phyloP scores from a whole-genome alignment of 2,888 invertebrate species.

The Napeogenes sylphis region DNA sequence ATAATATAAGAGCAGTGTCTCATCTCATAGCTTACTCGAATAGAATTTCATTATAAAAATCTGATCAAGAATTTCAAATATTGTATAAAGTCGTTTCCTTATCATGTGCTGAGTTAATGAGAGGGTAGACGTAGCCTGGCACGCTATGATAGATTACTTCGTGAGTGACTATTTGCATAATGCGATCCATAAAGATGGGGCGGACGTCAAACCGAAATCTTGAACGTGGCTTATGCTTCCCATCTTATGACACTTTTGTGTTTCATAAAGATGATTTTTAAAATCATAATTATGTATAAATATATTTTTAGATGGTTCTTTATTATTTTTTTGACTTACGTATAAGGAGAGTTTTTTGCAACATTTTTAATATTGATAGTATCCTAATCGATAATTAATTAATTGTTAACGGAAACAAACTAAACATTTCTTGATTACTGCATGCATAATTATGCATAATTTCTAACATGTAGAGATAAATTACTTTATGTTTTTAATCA shows the following conservation, averaged over 20 bases:
- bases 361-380: too few relatives aligned
- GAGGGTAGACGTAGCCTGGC: conserved; percentile 19
- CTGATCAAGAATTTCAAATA: conserved; percentile 17
- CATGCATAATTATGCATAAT: too few relatives aligned
- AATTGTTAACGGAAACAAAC: too few relatives aligned
- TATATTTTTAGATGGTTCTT: background rate
- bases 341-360: too few relatives aligned
- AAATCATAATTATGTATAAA: background rate
- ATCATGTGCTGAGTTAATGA: conserved; percentile 27
- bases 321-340: too few relatives aligned
- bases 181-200: conserved; percentile 29
- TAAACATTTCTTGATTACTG: too few relatives aligned
- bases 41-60: background rate
- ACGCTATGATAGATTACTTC: conserved; percentile 31
- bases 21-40: background rate
- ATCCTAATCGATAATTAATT: too few relatives aligned
- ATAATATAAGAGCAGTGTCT: background rate
- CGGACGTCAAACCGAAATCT: conserved; percentile 19
- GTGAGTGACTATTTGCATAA: conserved; percentile 36
- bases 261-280: background rate
- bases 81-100: conserved; percentile 23
- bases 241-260: background rate
- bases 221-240: background rate
- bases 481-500: too few relatives aligned
- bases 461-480: too few relatives aligned